A percentile compares a stretch with the other conserved stretches of the same genome.
These are phyloP conservation scores for Bathybates hornii DNA, from an alignment of 2,113 vertebrate genomes.

Conservation along the genomic window DNA sequence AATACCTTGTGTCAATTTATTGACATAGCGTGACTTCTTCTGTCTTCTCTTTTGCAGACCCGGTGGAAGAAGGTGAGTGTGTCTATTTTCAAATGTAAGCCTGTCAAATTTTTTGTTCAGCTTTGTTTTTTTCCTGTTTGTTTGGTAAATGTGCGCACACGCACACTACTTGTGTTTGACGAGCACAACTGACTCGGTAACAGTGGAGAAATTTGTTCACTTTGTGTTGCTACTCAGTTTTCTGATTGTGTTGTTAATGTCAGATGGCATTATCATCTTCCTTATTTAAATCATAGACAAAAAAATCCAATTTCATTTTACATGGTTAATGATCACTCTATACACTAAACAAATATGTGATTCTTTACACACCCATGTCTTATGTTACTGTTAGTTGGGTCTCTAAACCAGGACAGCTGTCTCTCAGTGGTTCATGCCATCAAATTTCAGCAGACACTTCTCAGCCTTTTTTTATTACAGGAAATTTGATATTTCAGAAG, in stretches of 20 bases:
- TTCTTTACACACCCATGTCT: neutral
- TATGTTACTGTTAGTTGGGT: neutral
- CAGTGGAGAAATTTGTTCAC: constrained; percentile 40
- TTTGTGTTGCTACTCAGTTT: constrained; percentile 1
- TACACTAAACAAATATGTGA: neutral
- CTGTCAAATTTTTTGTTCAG: neutral
- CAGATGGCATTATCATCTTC: neutral
- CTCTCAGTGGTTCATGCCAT: neutral
- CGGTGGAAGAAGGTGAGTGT: constrained; percentile 61
- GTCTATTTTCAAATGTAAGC: constrained; percentile 26
- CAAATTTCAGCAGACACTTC: neutral
- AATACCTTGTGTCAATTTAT: constrained; percentile 47
- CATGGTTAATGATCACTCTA: neutral
- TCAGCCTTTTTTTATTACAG: neutral
- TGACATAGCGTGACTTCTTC: constrained; percentile 39
- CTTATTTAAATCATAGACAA: neutral
- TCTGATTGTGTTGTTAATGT: neutral
- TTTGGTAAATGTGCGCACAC: neutral
- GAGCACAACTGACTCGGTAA: neutral
- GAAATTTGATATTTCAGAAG: neutral
- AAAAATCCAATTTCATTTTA: neutral
- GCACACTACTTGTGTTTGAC: neutral
- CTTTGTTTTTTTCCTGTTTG: neutral
- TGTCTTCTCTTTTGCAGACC: constrained; percentile 55
- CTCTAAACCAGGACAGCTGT: neutral